Evolutionary conservation across 2,797 vertebrate species (phyloP).

Genomic region (Sorex maritimensis): DNA sequence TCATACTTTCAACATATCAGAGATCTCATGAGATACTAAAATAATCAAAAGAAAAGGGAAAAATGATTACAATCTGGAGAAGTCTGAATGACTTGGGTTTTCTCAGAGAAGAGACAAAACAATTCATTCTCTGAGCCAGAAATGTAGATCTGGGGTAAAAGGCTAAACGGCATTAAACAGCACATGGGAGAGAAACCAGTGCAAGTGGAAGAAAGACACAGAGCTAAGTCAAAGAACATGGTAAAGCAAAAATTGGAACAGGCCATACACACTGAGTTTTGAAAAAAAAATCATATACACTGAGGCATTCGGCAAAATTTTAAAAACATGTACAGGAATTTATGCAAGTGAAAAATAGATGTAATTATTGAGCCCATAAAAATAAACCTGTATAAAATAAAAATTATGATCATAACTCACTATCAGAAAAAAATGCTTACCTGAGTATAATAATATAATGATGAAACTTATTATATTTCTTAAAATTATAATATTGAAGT

Average conservation of each 20-base stretch:
- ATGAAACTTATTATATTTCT: neutral
- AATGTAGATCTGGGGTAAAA: neutral
- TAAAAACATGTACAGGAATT: neutral
- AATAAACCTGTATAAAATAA: conserved; percentile 4
- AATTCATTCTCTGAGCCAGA: neutral
- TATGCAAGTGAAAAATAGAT: conserved; percentile 25
- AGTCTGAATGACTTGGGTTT: neutral
- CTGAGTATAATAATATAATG: neutral
- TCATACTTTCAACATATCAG: neutral
- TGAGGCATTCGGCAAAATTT: conserved; percentile 33
- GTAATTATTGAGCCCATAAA: neutral
- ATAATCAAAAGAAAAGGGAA: neutral
- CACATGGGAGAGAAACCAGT: neutral
- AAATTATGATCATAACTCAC: conserved; percentile 13
- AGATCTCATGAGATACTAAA: neutral
- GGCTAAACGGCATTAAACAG: too few relatives aligned
- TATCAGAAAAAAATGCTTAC: neutral
- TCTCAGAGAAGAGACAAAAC: neutral
- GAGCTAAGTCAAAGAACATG: neutral
- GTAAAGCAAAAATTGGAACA: neutral
- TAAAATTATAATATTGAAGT: conserved; percentile 28
- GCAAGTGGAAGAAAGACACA: neutral
- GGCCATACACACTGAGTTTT: neutral
- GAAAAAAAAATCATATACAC: neutral
- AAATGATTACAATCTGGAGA: neutral